Evolutionary conservation across 1,140 invertebrate genomes (phyloP).

Genomic region (Ylistrum balloti): DNA sequence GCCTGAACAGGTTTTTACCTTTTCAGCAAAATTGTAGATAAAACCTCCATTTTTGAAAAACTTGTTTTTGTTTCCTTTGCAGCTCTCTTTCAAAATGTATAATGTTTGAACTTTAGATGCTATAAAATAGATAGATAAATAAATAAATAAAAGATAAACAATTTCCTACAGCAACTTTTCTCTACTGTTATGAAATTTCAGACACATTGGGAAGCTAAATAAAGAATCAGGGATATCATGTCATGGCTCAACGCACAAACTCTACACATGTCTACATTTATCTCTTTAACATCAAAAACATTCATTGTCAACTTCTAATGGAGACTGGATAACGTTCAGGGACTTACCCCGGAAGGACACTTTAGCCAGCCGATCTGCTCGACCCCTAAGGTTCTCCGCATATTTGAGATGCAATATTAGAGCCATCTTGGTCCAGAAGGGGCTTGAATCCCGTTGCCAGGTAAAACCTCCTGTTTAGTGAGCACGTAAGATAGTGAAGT

Average conservation of each 20-base stretch:
- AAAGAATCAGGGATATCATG: too few species aligned
- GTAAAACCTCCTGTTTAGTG: neutral
- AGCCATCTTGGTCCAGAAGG: slow-evolving; percentile 66
- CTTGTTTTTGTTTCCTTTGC: too few species aligned
- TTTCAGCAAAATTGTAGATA: too few species aligned
- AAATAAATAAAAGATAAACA: neutral
- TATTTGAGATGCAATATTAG: slow-evolving; percentile 75
- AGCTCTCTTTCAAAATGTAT: too few species aligned
- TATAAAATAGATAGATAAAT: neutral
- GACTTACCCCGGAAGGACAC: slow-evolving; percentile 77
- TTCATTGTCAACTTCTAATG: neutral
- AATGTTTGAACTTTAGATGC: too few species aligned
- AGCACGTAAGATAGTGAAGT: neutral
- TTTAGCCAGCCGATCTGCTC: slow-evolving; percentile 73
- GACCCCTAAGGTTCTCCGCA: slow-evolving; percentile 74
- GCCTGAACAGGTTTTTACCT: too few species aligned
- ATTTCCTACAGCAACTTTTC: neutral
- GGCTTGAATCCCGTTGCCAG: neutral
- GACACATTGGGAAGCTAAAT: too few species aligned
- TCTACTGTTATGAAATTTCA: too few species aligned
- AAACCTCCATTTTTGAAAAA: too few species aligned
- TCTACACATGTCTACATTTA: neutral
- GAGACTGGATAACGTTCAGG: neutral
- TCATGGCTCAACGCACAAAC: neutral
- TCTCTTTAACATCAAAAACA: neutral